A percentile compares a stretch with the other conserved stretches of the same genome.
These are phyloP conservation scores for Megaleporinus macrocephalus DNA, from an alignment of 2,113 vertebrate species.

Conservation along the genomic window DNA sequence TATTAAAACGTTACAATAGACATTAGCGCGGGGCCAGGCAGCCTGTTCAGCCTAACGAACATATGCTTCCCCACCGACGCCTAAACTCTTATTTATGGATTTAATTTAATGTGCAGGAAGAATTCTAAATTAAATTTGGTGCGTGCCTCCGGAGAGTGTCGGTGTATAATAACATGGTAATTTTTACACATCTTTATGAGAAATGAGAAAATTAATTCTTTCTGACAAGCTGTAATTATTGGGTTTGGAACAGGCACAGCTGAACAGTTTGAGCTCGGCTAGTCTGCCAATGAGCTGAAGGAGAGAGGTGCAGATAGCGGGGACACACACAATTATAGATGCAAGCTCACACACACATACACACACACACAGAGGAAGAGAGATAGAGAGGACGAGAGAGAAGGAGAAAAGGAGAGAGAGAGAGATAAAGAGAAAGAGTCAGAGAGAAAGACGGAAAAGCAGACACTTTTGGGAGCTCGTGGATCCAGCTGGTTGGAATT, in stretches of 20 bases:
- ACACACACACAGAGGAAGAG: conserved; percentile 35
- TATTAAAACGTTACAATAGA: conserved; percentile 99
- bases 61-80: conserved; percentile 97
- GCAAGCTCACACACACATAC: conserved; percentile 31
- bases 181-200: conserved; percentile 99
- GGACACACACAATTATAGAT: conserved; percentile 53
- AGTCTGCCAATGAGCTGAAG: conserved; percentile 89
- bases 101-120: conserved; percentile 99
- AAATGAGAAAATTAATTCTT: conserved; percentile 99
- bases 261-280: conserved; percentile 96
- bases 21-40: conserved; percentile 92
- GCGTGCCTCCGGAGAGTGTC: conserved; percentile 98
- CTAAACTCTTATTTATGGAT: conserved; percentile 99
- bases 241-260: conserved; percentile 98
- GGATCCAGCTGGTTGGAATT: not conserved
- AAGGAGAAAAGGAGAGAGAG: not conserved
- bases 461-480: not conserved
- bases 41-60: conserved; percentile 94
- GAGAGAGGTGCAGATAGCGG: conserved; percentile 73
- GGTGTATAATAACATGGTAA: conserved; percentile 99
- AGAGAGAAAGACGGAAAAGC: not conserved
- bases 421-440: not conserved
- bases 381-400: not conserved
- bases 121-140: conserved; percentile 99
- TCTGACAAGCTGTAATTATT: conserved; percentile 99